A percentile compares a stretch with the other conserved stretches of the same genome.
Conservation (phyloP, 2,797 vertebrate genomes). For the Acridotheres tristis region DNA sequence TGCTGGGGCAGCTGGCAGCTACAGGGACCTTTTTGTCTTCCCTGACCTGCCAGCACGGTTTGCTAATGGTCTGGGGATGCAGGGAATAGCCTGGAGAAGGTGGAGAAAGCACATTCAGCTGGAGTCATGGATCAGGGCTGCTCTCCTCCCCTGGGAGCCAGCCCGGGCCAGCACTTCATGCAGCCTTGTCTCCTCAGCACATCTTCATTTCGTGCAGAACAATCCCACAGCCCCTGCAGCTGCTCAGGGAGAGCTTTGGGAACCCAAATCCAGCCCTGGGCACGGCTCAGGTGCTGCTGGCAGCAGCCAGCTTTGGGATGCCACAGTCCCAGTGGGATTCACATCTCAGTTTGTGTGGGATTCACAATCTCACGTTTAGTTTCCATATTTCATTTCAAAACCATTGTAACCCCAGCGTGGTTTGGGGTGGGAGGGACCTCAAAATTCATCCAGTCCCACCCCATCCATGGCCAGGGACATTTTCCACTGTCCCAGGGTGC, state of each 20-base stretch:
- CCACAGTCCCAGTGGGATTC: too few species aligned
- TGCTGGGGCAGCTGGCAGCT: neutral
- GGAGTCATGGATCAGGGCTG: neutral
- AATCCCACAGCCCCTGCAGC: neutral
- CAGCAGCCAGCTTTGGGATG: too few species aligned
- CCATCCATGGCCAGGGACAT: neutral
- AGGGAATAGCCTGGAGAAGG: neutral
- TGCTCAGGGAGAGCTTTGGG: neutral
- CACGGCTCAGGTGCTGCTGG: neutral
- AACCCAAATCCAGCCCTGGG: too few species aligned
- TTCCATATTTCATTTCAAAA: too few species aligned
- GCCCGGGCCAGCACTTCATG: neutral
- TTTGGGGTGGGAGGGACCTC: neutral
- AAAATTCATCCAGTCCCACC: neutral
- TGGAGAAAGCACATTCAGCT: neutral
- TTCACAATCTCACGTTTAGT: too few species aligned
- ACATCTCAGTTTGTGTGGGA: too few species aligned
- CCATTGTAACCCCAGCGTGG: too few species aligned
- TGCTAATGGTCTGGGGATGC: neutral
- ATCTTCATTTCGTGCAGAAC: neutral
- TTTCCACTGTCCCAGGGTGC: fast-evolving
- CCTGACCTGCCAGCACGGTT: neutral
- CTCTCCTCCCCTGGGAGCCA: neutral
- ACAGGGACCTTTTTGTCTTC: neutral
- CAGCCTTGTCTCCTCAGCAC: neutral